phyloP scores from a whole-genome alignment of 2,888 invertebrate genomes.

The Mythimna impura region DNA sequence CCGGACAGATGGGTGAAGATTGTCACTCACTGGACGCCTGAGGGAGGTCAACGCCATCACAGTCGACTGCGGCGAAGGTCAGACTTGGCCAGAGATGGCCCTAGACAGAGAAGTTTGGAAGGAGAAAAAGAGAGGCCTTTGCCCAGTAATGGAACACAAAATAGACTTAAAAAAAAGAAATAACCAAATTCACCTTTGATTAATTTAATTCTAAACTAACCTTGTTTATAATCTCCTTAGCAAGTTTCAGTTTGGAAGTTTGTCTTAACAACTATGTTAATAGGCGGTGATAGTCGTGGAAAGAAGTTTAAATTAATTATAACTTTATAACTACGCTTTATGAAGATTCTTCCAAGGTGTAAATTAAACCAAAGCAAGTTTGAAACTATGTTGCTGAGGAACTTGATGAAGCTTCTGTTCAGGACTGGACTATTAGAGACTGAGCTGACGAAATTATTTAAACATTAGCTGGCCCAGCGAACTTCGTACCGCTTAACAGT shows the following conservation, averaged over 20 bases:
- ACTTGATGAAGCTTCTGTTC: background rate
- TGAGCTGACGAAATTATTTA: background rate
- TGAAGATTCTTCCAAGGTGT: constrained; percentile 11
- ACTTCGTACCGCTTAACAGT: too few species aligned
- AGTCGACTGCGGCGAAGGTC: too few species aligned
- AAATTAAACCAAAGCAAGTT: constrained; percentile 31
- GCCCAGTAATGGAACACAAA: too few species aligned
- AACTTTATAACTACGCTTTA: constrained; percentile 39
- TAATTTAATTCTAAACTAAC: constrained; percentile 13
- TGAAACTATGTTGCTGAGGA: background rate
- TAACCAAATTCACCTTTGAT: background rate
- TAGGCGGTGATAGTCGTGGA: constrained; percentile 22
- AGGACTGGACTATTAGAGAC: background rate
- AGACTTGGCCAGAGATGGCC: too few species aligned
- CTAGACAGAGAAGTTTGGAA: too few species aligned
- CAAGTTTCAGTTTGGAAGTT: constrained; percentile 32
- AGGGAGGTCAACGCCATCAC: too few species aligned
- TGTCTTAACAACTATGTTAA: constrained; percentile 39
- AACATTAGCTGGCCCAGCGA: too few species aligned
- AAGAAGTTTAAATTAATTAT: constrained; percentile 48
- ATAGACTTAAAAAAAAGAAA: background rate
- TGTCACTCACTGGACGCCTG: too few species aligned
- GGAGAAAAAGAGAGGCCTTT: too few species aligned
- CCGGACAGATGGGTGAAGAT: too few species aligned
- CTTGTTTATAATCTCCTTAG: constrained; percentile 43